phyloP scores from a whole-genome alignment of 2,888 invertebrate genomes.

The Torymus aiolomorphi region DNA sequence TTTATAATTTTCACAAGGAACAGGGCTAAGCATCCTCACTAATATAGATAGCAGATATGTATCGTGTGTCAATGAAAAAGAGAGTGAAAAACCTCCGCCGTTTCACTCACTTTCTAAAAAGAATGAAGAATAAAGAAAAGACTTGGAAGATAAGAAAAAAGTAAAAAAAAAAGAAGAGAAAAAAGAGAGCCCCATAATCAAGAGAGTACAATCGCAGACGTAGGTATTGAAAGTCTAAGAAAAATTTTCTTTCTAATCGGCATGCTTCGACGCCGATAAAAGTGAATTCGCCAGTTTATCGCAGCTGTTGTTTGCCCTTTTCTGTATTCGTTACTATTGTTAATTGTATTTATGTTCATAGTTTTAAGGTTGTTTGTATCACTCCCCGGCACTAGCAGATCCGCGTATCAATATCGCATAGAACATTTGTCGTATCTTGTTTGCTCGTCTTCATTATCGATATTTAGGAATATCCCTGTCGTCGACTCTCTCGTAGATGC shows the following conservation, averaged over 20 bases:
- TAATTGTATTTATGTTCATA: constrained; percentile 30
- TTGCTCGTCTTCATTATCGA: constrained; percentile 46
- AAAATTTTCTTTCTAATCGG: constrained; percentile 26
- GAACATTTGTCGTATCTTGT: constrained; percentile 36
- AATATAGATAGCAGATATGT: constrained; percentile 38
- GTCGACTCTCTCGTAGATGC: constrained; percentile 47
- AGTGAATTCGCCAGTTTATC: constrained; percentile 35
- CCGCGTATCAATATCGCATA: constrained; percentile 36
- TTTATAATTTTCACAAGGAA: constrained; percentile 28
- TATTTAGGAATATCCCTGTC: constrained; percentile 52
- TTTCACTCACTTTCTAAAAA: constrained; percentile 27
- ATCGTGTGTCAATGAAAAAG: constrained; percentile 36
- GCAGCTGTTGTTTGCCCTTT: neutral
- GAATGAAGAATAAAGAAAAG: constrained; percentile 22
- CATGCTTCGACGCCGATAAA: constrained; percentile 15
- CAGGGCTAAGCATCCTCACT: neutral
- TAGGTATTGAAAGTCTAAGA: constrained; percentile 40
- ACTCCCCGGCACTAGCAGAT: constrained; percentile 56
- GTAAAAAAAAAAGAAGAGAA: neutral
- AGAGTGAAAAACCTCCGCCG: constrained; percentile 29
- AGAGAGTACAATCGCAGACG: constrained; percentile 18
- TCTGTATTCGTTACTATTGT: constrained; percentile 16
- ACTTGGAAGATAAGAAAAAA: neutral
- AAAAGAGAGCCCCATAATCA: constrained; percentile 22
- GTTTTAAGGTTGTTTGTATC: constrained; percentile 49